These are phyloP conservation scores for Strix occidentalis DNA, from an alignment of 2,797 vertebrate genomes.

Conservation along the genomic window DNA sequence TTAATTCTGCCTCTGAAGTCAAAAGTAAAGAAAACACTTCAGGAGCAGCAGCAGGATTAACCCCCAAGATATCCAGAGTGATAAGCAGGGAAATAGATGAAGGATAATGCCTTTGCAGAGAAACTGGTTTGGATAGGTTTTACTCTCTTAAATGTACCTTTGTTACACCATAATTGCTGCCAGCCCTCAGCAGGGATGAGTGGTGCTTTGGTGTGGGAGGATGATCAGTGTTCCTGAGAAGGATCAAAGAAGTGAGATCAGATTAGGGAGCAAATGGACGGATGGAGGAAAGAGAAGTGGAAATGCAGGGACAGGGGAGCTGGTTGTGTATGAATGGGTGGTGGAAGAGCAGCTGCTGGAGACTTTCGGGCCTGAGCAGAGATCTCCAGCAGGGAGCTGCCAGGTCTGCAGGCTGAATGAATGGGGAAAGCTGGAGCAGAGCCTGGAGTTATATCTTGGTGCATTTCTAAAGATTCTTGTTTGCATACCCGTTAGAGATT, in stretches of 20 bases:
- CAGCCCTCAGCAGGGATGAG: background rate
- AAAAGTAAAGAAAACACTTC: background rate
- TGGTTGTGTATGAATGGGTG: background rate
- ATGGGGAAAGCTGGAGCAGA: conserved; percentile 51
- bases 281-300: background rate
- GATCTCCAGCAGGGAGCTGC: conserved; percentile 13
- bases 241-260: conserved; percentile 21
- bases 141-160: background rate
- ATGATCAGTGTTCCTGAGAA: background rate
- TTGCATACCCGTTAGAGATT: conserved; percentile 19
- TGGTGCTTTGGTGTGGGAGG: background rate
- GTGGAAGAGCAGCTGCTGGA: background rate
- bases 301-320: background rate
- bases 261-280: background rate
- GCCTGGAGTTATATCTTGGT: conserved; percentile 28
- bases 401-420: conserved; percentile 53
- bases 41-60: background rate
- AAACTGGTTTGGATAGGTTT: background rate
- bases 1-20: conserved; percentile 7
- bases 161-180: background rate
- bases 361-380: background rate
- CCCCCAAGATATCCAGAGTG: background rate
- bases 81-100: background rate
- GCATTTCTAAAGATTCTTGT: conserved; percentile 16
- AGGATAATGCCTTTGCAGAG: background rate